Percentiles rank a stretch among this genome's conserved stretches.
These are phyloP conservation scores for Marmota flaviventris DNA, from an alignment of 2,113 vertebrate genomes.

Conservation along the genomic window DNA sequence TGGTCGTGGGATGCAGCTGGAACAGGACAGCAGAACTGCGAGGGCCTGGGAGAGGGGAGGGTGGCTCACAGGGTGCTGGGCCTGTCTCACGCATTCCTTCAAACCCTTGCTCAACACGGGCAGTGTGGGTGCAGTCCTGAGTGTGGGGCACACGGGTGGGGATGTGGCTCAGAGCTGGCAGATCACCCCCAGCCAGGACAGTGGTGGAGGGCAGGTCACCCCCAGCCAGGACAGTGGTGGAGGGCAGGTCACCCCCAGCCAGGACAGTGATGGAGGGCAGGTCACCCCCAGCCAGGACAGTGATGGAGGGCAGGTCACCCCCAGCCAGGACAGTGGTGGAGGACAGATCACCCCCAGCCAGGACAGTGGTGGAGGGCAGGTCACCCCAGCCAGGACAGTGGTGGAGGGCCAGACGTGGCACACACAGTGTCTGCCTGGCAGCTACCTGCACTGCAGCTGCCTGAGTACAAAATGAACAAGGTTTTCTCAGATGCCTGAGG, in stretches of 20 bases:
- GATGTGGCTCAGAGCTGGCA: rapidly evolving
- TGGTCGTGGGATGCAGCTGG: neutral
- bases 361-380: too few relatives aligned
- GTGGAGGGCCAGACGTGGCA: rapidly evolving
- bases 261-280: too few relatives aligned
- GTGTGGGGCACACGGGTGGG: rapidly evolving
- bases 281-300: too few relatives aligned
- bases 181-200: too few relatives aligned
- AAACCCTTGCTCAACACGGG: rapidly evolving
- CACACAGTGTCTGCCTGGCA: rapidly evolving
- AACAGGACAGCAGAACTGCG: neutral
- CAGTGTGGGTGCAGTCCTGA: rapidly evolving
- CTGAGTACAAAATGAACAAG: rapidly evolving
- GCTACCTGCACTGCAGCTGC: rapidly evolving
- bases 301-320: rapidly evolving
- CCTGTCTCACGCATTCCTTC: neutral
- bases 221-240: too few relatives aligned
- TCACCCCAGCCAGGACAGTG: too few relatives aligned
- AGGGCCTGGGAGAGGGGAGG: too few relatives aligned
- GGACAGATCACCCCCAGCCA: too few relatives aligned
- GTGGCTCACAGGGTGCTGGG: too few relatives aligned
- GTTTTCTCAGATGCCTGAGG: neutral
- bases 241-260: too few relatives aligned
- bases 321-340: too few relatives aligned
- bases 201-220: too few relatives aligned